These are phyloP conservation scores for Periophthalmodon schlosseri DNA, from an alignment of 2,113 vertebrate species.

Conservation along the genomic window DNA sequence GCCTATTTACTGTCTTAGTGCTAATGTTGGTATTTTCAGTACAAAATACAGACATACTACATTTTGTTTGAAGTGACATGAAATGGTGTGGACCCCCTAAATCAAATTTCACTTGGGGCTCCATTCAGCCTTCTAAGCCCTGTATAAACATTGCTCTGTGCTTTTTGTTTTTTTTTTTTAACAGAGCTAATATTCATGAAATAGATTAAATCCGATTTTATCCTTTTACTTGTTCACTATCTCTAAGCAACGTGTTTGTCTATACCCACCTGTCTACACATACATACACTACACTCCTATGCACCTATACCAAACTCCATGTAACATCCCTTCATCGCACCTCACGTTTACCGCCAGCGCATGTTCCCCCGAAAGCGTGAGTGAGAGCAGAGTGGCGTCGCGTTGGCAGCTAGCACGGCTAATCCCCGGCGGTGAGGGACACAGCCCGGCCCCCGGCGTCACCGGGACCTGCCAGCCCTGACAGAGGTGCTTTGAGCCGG, in stretches of 20 bases:
- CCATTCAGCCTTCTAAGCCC: no score
- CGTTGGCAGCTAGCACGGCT: constrained; percentile 67
- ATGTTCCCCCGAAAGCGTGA: constrained; percentile 48
- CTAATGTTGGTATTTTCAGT: no score
- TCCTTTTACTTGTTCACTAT: no score
- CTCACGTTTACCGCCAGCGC: constrained; percentile 33
- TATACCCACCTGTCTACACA: constrained; percentile 5
- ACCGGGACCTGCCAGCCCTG: constrained; percentile 73
- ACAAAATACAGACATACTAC: no score
- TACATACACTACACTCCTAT: background rate
- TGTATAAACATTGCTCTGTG: no score
- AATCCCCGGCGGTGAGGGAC: constrained; percentile 69
- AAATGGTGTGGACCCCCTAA: no score
- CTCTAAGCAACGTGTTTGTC: background rate
- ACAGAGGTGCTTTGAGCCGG: constrained; percentile 72
- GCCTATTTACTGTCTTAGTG: no score
- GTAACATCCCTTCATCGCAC: constrained; percentile 20
- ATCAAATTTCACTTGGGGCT: no score
- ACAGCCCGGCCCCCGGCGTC: constrained; percentile 71
- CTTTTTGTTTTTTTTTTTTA: no score
- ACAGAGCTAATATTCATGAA: no score
- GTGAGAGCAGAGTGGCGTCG: constrained; percentile 64
- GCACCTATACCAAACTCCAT: background rate
- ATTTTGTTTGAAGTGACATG: no score
- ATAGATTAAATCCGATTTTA: no score